Percentiles rank a stretch among this genome's conserved stretches.
These are phyloP conservation scores for Nomada goodeniana DNA, from an alignment of 2,888 invertebrate species.

Conservation along the genomic window DNA sequence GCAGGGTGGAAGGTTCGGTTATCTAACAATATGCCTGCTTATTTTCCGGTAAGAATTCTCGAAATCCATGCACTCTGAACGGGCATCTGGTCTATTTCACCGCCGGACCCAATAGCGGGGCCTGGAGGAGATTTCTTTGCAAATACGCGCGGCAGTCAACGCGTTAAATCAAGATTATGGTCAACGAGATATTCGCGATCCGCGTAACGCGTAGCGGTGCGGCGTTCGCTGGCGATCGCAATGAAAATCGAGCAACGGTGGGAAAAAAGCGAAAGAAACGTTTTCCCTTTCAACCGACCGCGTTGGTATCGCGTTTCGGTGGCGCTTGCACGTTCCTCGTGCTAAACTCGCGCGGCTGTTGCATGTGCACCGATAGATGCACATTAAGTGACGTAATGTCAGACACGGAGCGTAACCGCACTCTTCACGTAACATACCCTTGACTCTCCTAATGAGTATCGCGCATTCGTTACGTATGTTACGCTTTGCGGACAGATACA, in stretches of 20 bases:
- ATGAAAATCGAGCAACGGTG: conserved; percentile 38
- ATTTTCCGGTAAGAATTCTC: no score
- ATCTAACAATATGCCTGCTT: no score
- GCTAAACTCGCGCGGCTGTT: conserved; percentile 35
- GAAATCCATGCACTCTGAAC: no score
- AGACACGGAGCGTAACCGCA: conserved; percentile 73
- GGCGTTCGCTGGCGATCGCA: background rate
- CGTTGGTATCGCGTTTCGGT: conserved; percentile 47
- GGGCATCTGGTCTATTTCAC: no score
- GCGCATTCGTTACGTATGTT: conserved; percentile 78
- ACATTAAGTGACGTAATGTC: conserved; percentile 71
- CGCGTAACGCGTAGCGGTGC: background rate
- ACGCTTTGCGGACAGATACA: conserved; percentile 63
- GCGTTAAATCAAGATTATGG: no score
- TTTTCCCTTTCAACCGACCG: conserved; percentile 52
- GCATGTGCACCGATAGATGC: conserved; percentile 63
- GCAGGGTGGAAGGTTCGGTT: no score
- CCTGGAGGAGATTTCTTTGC: no score
- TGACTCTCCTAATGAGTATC: conserved; percentile 81
- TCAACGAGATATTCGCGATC: background rate
- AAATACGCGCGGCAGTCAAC: no score
- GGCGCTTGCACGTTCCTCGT: conserved; percentile 54
- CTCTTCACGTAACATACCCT: conserved; percentile 80
- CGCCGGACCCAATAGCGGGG: no score
- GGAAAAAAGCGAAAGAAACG: conserved; percentile 36